Conservation (phyloP, 2,113 vertebrate genomes). For the Melospiza melodia region DNA sequence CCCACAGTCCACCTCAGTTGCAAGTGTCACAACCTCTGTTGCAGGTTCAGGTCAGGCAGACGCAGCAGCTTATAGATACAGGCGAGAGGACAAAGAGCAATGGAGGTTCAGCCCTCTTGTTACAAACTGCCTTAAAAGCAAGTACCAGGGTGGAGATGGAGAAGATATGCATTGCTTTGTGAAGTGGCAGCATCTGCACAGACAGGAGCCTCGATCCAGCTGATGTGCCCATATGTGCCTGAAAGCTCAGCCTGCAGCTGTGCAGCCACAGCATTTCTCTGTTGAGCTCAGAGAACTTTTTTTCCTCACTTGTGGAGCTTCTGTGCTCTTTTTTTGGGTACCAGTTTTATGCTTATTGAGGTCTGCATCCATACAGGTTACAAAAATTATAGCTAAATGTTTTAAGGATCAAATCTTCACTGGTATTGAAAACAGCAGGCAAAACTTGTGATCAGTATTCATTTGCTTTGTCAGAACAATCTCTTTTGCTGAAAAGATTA, state of each 20-base stretch:
- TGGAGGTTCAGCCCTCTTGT: neutral
- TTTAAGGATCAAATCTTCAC: neutral
- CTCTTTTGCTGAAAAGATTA: neutral
- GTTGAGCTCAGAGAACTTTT: neutral
- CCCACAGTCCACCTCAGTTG: neutral
- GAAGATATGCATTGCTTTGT: neutral
- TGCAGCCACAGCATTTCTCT: neutral
- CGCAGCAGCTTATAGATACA: neutral
- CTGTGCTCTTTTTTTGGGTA: neutral
- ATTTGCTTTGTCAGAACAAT: neutral
- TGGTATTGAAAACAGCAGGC: neutral
- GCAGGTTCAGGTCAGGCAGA: neutral
- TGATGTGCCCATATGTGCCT: accelerated
- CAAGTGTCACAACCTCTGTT: accelerated
- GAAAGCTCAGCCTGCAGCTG: neutral
- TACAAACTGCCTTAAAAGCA: neutral
- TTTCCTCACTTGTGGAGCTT: accelerated
- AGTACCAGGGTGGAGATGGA: neutral
- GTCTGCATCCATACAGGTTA: neutral
- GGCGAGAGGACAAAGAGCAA: neutral
- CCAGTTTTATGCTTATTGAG: neutral
- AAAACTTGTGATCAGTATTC: neutral
- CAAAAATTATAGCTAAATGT: neutral
- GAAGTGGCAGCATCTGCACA: neutral
- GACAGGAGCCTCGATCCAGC: neutral